Percentiles rank a stretch among this genome's conserved stretches.
phyloP scores from a whole-genome alignment of 2,888 invertebrate genomes.

The Malthinus seriepunctatus region DNA sequence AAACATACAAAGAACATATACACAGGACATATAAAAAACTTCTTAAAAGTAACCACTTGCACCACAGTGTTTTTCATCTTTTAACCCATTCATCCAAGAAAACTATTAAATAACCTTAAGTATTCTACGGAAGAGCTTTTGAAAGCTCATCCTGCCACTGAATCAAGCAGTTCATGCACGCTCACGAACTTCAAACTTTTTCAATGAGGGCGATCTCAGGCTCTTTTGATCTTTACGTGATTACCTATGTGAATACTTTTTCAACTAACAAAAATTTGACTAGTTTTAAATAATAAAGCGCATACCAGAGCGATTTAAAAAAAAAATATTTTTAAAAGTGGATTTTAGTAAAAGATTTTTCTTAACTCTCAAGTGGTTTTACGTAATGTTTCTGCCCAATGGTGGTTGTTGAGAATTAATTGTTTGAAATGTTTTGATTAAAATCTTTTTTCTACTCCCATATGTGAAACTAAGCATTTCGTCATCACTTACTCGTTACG shows the following conservation, averaged over 20 bases:
- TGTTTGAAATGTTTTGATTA: not conserved
- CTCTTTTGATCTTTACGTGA: slow-evolving; percentile 41
- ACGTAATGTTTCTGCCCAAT: no score
- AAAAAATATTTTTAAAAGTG: not conserved
- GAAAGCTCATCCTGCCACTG: slow-evolving; percentile 47
- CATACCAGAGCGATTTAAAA: slow-evolving; percentile 20
- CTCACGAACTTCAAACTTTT: slow-evolving; percentile 44
- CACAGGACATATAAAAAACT: slow-evolving; percentile 28
- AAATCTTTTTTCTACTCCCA: no score
- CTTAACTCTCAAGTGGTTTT: not conserved
- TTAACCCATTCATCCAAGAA: slow-evolving; percentile 33
- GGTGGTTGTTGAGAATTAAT: not conserved
- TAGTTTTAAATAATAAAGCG: slow-evolving; percentile 23
- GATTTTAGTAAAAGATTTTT: not conserved
- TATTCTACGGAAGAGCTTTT: slow-evolving; percentile 29
- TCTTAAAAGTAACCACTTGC: slow-evolving; percentile 34
- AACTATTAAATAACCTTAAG: slow-evolving; percentile 29
- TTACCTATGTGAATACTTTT: slow-evolving; percentile 33
- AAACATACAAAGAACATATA: slow-evolving; percentile 7
- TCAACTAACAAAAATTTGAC: slow-evolving; percentile 19
- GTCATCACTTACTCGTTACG: no score
- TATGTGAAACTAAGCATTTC: no score
- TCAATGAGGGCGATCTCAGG: slow-evolving; percentile 33
- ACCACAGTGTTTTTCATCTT: slow-evolving; percentile 24
- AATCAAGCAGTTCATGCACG: slow-evolving; percentile 45